phyloP scores from a whole-genome alignment of 2,888 invertebrate species.

The Dinocampus coccinellae region DNA sequence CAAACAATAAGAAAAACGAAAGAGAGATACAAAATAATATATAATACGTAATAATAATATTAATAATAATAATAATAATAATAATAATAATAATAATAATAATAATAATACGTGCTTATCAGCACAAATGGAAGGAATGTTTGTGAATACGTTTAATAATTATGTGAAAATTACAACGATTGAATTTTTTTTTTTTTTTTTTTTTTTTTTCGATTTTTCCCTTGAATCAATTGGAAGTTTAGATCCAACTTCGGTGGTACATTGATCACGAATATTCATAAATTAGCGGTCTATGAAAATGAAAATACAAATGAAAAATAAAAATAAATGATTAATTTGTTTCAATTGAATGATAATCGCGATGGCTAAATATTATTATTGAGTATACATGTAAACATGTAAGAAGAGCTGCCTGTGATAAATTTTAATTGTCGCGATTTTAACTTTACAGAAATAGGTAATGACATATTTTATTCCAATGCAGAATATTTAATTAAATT shows the following conservation, averaged over 20 bases:
- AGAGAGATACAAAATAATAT: conserved; percentile 5
- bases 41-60: not conserved
- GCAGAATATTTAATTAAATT: not conserved
- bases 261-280: conserved; percentile 24
- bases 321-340: not conserved
- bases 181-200: not conserved
- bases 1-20: not conserved
- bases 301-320: not conserved
- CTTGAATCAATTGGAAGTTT: conserved; percentile 3
- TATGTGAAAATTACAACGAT: not conserved
- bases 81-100: conserved; percentile 5
- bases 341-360: not conserved
- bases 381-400: conserved; percentile 36
- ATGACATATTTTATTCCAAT: not conserved
- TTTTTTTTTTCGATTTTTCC: no score
- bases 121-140: conserved; percentile 43
- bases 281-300: not conserved
- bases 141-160: conserved; percentile 29
- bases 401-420: conserved; percentile 41
- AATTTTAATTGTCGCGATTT: conserved; percentile 35
- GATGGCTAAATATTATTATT: conserved; percentile 11
- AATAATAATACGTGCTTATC: conserved; percentile 32
- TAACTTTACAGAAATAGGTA: not conserved
- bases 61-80: conserved; percentile 3
- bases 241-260: not conserved